These are phyloP conservation scores for Amphiprion percula DNA, from an alignment of 2,113 vertebrate species.

Conservation along the genomic window DNA sequence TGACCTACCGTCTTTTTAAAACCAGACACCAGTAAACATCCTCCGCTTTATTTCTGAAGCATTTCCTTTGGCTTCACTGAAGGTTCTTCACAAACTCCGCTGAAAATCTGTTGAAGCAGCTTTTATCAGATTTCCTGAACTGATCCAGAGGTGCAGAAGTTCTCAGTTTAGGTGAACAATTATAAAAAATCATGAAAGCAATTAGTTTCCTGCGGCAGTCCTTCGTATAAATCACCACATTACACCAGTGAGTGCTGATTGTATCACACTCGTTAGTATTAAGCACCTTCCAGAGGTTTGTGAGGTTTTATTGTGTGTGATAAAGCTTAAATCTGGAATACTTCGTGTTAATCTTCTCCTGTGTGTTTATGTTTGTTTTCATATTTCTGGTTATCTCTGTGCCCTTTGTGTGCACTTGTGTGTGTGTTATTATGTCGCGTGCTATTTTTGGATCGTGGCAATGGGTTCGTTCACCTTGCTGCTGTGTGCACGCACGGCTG, in stretches of 20 bases:
- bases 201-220: neutral
- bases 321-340: neutral
- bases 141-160: too few relatives aligned
- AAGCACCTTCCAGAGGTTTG: neutral
- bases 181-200: too few relatives aligned
- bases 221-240: neutral
- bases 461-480: constrained; percentile 37
- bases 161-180: too few relatives aligned
- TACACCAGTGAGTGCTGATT: neutral
- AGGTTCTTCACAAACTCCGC: too few relatives aligned
- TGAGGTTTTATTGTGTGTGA: neutral
- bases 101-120: too few relatives aligned
- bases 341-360: constrained; percentile 8
- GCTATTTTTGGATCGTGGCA: constrained; percentile 30
- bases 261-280: neutral
- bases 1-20: too few relatives aligned
- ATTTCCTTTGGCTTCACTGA: too few relatives aligned
- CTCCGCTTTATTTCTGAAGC: too few relatives aligned
- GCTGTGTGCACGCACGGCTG: constrained; percentile 24
- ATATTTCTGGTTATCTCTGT: constrained; percentile 29
- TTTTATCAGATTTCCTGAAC: too few relatives aligned
- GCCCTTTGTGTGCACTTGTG: constrained; percentile 36
- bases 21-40: too few relatives aligned
- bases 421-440: constrained; percentile 39
- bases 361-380: constrained; percentile 21